Conservation (phyloP, 2,888 invertebrate species). For the Drepanosiphum platanoidis region DNA sequence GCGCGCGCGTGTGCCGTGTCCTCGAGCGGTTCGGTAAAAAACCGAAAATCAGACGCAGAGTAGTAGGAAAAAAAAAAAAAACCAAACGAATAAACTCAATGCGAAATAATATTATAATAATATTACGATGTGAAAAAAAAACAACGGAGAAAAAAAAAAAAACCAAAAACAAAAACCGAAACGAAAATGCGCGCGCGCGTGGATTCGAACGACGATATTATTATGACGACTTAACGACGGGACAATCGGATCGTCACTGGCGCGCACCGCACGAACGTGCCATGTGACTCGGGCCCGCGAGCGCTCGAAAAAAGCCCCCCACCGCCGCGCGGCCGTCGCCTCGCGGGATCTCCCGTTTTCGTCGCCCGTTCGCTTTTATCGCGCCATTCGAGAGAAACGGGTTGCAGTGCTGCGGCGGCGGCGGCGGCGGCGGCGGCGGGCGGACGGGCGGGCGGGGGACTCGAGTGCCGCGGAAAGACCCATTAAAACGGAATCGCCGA, state of each 20-base stretch:
- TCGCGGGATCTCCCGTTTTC: conserved; percentile 67
- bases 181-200: not conserved
- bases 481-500: conserved; percentile 62
- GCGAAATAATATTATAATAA: no score
- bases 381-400: conserved; percentile 65
- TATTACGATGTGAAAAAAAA: no score
- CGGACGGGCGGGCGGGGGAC: not conserved
- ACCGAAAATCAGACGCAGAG: no score
- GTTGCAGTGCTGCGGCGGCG: conserved; percentile 64
- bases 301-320: conserved; percentile 50
- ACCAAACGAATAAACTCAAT: not conserved
- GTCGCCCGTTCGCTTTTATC: conserved; percentile 67
- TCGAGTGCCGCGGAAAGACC: conserved; percentile 35
- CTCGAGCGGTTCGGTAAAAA: not conserved
- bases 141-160: no score
- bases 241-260: conserved; percentile 62
- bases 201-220: not conserved
- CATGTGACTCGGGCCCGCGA: conserved; percentile 59
- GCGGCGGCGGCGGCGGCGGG: not conserved
- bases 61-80: no score
- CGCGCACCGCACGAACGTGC: conserved; percentile 55
- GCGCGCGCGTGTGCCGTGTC: not conserved
- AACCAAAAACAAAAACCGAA: no score
- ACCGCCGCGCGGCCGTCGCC: conserved; percentile 45
- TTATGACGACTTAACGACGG: conserved; percentile 61